phyloP scores from a whole-genome alignment of 37 sponge, comb jelly and placozoan species.

The Theonella swinhoei region DNA sequence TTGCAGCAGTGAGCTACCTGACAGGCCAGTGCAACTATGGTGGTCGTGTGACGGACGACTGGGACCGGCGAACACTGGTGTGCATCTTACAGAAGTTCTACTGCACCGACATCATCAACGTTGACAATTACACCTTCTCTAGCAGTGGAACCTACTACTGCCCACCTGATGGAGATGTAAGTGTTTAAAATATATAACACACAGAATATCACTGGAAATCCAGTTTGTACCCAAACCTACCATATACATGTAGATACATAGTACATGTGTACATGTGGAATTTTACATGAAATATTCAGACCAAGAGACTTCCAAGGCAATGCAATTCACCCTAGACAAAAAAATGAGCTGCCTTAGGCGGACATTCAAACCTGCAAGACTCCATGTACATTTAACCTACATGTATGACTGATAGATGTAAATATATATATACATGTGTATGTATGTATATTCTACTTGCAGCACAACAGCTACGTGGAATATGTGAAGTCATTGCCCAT shows the following conservation, averaged over 20 bases:
- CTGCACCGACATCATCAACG: slow-evolving; percentile 70
- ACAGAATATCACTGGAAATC: too few relatives aligned
- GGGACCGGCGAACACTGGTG: slow-evolving; percentile 93
- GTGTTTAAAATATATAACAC: slow-evolving; percentile 13
- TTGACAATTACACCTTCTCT: slow-evolving; percentile 81
- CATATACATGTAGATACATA: too few relatives aligned
- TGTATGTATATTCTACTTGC: background rate
- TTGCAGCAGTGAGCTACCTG: slow-evolving; percentile 92
- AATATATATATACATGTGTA: too few relatives aligned
- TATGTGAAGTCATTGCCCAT: slow-evolving; percentile 91
- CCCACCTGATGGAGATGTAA: slow-evolving; percentile 92
- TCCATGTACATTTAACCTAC: too few relatives aligned
- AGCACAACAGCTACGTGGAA: slow-evolving; percentile 94
- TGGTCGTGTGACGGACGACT: slow-evolving; percentile 98
- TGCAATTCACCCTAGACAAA: too few relatives aligned
- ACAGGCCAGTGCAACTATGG: slow-evolving; percentile 99
- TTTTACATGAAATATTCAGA: too few relatives aligned
- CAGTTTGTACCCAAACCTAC: too few relatives aligned
- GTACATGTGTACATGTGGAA: too few relatives aligned
- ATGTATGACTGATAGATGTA: too few relatives aligned
- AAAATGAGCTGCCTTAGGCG: too few relatives aligned
- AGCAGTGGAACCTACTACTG: slow-evolving; percentile 89
- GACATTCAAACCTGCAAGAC: too few relatives aligned
- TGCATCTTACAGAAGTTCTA: slow-evolving; percentile 98
- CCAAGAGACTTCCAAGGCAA: too few relatives aligned